Evolutionary conservation across 1,140 invertebrate species (phyloP), one percentile per base, ranked within the genome.

Genomic region (Brachystomella parvula): DNA sequence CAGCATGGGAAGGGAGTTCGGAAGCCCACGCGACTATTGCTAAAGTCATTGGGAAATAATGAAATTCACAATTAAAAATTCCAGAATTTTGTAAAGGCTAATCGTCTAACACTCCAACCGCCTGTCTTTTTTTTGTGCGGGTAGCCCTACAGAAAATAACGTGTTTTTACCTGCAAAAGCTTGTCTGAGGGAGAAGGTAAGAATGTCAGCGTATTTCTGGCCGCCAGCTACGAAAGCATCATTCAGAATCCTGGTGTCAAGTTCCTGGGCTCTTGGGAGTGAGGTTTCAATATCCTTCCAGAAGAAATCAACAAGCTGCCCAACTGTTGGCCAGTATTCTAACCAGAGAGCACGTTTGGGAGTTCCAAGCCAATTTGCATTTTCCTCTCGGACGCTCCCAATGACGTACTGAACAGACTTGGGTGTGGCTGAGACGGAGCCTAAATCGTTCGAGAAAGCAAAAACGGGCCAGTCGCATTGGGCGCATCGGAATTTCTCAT

Each of bases 161-260:
- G n/a, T n/a, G n/a, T n/a, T n/a, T n/a, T n/a, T n/a, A n/a, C n/a
- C n/a, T n/a, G n/a, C n/a, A n/a, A n/a, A 67, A 19, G 70, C 63
- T 49, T 71, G 70, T 1, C 70, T 24, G 2, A 71, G 53, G 24
- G 70, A 71, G 1, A 71, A 35, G 19, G 70, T 19, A 21, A 71
- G n/a, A 32, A 71, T 68, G 35, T 71, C 64, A 28, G 66, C 66
- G 56, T 70, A 68, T 2, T 63, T 49, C 47, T 71, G 70, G 9
- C 70, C 70, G 12, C 29, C 61, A 26, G 53, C 17, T 3, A 24
- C 47, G 32, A 44, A 66, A 33, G 70, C 66, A 0, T 65, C 70
- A 33, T 2, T 66, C 0, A 71, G 32, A 12, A 71, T 1, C 24
- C 68, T 65, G 6, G 35, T 24, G 61, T 71, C 70, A 2, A 71